phyloP scores from a whole-genome alignment of 1,140 invertebrate species.

The Drosophila kurseongensis region DNA sequence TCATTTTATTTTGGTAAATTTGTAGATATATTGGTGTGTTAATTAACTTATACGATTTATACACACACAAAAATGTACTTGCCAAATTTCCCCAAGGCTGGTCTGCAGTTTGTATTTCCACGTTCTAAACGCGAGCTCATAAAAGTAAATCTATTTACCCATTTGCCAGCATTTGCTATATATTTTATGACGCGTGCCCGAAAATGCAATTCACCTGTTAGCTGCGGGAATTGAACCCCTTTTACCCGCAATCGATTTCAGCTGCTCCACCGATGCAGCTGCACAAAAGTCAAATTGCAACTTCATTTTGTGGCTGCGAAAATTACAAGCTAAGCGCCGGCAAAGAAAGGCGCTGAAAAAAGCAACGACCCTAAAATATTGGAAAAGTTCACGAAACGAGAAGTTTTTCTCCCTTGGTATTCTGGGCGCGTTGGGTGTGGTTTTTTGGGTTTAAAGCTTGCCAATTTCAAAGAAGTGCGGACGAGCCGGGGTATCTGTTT shows the following conservation, averaged over 20 bases:
- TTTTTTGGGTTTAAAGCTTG: slow-evolving; percentile 42
- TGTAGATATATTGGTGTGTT: neutral
- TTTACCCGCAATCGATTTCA: slow-evolving; percentile 40
- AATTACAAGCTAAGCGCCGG: slow-evolving; percentile 60
- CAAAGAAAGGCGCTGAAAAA: slow-evolving; percentile 39
- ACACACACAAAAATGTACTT: neutral
- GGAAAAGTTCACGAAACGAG: slow-evolving; percentile 42
- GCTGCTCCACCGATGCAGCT: slow-evolving; percentile 17
- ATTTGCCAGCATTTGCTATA: slow-evolving; percentile 57
- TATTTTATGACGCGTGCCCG: slow-evolving; percentile 67
- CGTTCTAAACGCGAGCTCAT: slow-evolving; percentile 41
- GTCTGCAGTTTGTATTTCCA: neutral
- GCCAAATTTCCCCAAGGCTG: slow-evolving; percentile 5
- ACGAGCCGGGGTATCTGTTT: slow-evolving; percentile 38
- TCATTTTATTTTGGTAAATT: neutral
- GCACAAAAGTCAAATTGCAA: slow-evolving; percentile 64
- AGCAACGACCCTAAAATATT: slow-evolving; percentile 44
- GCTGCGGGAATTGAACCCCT: slow-evolving; percentile 17
- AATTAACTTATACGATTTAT: slow-evolving; percentile 30
- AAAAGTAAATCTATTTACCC: slow-evolving; percentile 65
- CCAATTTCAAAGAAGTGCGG: slow-evolving; percentile 25
- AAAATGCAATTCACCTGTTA: slow-evolving; percentile 50
- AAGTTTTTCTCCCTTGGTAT: slow-evolving; percentile 8
- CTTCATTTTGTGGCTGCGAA: slow-evolving; percentile 65
- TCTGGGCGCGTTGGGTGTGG: slow-evolving; percentile 43